Conservation (phyloP, 2,797 vertebrate genomes). For the Enteromius fasciolatus region DNA sequence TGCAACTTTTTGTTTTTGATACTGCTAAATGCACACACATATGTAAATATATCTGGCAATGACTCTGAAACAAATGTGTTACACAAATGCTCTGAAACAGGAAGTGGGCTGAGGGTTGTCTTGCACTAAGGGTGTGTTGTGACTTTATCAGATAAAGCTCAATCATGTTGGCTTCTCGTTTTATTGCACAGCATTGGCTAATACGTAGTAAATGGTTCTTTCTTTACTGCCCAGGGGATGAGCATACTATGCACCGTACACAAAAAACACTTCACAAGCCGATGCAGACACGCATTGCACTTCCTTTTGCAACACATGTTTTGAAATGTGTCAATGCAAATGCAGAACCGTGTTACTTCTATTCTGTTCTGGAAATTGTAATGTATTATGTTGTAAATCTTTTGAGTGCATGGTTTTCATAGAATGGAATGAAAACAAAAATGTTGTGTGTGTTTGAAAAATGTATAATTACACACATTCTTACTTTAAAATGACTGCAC, state of each 20-base stretch:
- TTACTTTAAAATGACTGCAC: background rate
- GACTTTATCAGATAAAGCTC: slow-evolving; percentile 28
- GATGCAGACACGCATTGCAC: too few relatives aligned
- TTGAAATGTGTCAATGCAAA: background rate
- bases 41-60: slow-evolving; percentile 8
- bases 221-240: background rate
- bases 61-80: background rate
- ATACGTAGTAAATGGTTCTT: background rate
- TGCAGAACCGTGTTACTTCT: background rate
- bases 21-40: background rate
- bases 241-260: background rate
- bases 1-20: background rate
- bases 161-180: slow-evolving; percentile 13
- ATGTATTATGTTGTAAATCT: background rate
- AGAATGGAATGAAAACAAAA: background rate
- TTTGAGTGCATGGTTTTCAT: background rate
- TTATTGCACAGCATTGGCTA: slow-evolving; percentile 1
- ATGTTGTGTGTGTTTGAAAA: background rate
- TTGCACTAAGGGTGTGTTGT: background rate
- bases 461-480: background rate
- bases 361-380: too few relatives aligned
- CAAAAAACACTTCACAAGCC: background rate
- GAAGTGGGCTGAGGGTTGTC: slow-evolving; percentile 42
- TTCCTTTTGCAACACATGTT: background rate
- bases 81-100: slow-evolving; percentile 22